Evolutionary conservation across 2,888 invertebrate genomes (phyloP).

Genomic region (Brachypalpus laphriformis): DNA sequence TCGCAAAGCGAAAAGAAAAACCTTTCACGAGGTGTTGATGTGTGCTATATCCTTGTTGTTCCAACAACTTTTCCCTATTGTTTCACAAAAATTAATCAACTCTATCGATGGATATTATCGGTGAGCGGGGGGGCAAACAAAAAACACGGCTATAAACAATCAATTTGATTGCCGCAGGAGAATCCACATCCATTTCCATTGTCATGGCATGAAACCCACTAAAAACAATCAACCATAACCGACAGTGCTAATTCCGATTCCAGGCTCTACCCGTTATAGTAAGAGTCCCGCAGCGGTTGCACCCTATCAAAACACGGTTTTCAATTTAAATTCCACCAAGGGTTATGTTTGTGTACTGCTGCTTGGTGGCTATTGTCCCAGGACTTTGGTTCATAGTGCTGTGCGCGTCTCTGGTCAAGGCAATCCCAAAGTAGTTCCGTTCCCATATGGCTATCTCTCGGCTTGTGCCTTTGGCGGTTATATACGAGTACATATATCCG

Average conservation of each 20-base stretch:
- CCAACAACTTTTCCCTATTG: constrained; percentile 43
- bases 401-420: constrained; percentile 1
- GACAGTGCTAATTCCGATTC: constrained; percentile 50
- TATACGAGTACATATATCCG: too few relatives aligned
- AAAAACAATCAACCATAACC: constrained; percentile 61
- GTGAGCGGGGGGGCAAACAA: background rate
- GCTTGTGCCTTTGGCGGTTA: constrained; percentile 31
- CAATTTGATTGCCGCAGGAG: constrained; percentile 63
- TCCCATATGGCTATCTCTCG: constrained; percentile 50
- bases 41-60: constrained; percentile 39
- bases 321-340: constrained; percentile 63
- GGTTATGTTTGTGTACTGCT: constrained; percentile 12
- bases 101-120: constrained; percentile 18
- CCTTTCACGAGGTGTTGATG: constrained; percentile 49
- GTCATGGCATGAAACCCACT: constrained; percentile 12
- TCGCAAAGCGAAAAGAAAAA: constrained; percentile 1
- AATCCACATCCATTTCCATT: constrained; percentile 35
- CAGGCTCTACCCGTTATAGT: background rate
- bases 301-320: constrained; percentile 63
- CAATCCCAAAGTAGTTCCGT: constrained; percentile 26
- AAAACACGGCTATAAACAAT: constrained; percentile 54
- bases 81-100: constrained; percentile 68
- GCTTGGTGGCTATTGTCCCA: constrained; percentile 18
- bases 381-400: constrained; percentile 14
- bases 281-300: constrained; percentile 5